Conservation (phyloP, 64 coral and sea anemone species). For the Porites australiensis region DNA sequence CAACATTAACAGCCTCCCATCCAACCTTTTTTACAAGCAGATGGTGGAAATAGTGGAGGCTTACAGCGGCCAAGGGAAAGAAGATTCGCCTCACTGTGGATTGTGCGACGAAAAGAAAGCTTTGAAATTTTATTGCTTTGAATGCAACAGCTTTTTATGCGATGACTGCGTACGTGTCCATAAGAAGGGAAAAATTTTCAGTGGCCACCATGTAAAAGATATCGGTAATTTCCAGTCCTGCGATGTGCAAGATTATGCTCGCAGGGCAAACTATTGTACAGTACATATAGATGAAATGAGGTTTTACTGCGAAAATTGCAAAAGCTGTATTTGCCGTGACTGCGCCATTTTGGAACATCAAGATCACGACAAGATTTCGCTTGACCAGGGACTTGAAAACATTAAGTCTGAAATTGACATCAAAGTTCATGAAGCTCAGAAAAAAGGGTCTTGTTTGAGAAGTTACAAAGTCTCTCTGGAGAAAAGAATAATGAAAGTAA, state of each 20-base stretch:
- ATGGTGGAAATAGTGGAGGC: slow-evolving; percentile 74
- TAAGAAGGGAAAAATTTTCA: neutral
- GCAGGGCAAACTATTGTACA: neutral
- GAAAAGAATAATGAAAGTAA: neutral
- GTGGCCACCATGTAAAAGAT: neutral
- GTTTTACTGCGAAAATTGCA: slow-evolving; percentile 14
- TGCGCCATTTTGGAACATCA: slow-evolving; percentile 10
- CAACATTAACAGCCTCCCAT: slow-evolving; percentile 55
- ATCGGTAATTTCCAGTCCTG: neutral
- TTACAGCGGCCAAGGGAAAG: slow-evolving; percentile 65
- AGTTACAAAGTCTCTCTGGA: neutral
- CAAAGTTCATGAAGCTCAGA: neutral
- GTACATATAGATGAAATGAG: neutral
- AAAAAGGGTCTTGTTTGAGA: neutral
- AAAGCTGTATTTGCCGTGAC: slow-evolving; percentile 11
- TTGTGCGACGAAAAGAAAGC: too few relatives aligned
- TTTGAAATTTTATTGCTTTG: too few relatives aligned
- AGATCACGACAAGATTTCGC: neutral
- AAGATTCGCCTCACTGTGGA: neutral
- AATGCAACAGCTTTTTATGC: neutral
- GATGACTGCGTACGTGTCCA: neutral
- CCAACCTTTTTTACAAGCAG: slow-evolving; percentile 47
- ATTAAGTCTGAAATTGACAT: neutral
- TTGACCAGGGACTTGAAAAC: neutral
- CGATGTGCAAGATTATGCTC: slow-evolving; percentile 7